A percentile compares a stretch with the other conserved stretches of the same genome.
Evolutionary conservation across 2,113 vertebrate species (phyloP).

Genomic region (Arothron firmamentum): DNA sequence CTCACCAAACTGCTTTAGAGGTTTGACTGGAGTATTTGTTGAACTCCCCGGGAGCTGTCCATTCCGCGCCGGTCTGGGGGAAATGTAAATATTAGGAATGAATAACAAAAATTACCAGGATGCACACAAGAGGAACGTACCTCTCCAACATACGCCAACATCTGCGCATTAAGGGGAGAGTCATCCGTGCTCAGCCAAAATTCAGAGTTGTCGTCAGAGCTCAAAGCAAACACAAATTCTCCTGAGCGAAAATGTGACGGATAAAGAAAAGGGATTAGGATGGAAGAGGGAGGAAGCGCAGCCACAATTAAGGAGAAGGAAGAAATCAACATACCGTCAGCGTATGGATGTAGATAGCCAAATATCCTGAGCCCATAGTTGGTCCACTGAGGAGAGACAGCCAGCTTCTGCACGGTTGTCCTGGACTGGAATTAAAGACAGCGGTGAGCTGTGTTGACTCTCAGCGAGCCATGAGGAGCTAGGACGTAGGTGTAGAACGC

Average conservation of each 20-base stretch:
- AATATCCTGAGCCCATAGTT: constrained; percentile 94
- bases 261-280: neutral
- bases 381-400: constrained; percentile 84
- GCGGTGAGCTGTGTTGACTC: constrained; percentile 11
- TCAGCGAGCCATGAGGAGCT: constrained; percentile 15
- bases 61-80: constrained; percentile 85
- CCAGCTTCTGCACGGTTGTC: constrained; percentile 84
- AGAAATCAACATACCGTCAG: constrained; percentile 68
- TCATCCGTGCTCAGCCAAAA: constrained; percentile 90
- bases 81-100: neutral
- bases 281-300: neutral
- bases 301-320: neutral
- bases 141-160: constrained; percentile 87
- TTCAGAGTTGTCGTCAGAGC: constrained; percentile 91
- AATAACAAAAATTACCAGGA: neutral
- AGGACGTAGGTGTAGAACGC: constrained; percentile 40
- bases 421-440: constrained; percentile 72
- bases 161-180: constrained; percentile 76
- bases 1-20: constrained; percentile 84
- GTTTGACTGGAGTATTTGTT: constrained; percentile 87
- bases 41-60: constrained; percentile 92
- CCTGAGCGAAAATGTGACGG: constrained; percentile 64
- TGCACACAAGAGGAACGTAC: constrained; percentile 56
- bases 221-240: constrained; percentile 87
- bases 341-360: constrained; percentile 88